Conservation (phyloP, 2,113 vertebrate species). For the Eretmochelys imbricata region DNA sequence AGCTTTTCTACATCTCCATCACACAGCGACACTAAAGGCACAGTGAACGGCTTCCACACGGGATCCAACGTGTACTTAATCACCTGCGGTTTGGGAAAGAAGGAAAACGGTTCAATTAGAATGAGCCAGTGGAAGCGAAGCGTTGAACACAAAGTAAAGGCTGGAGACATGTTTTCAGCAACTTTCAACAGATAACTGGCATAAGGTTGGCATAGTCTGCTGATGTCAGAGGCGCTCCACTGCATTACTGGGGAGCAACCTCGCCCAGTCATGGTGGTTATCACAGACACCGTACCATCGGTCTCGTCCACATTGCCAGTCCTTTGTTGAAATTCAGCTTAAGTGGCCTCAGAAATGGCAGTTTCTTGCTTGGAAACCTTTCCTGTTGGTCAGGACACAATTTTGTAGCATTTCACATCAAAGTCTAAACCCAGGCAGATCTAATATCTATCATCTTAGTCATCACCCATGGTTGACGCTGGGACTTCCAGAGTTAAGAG, state of each 20-base stretch:
- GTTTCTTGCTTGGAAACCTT: not conserved
- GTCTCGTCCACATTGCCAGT: not conserved
- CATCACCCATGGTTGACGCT: not conserved
- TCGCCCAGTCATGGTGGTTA: not conserved
- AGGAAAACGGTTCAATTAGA: accelerated
- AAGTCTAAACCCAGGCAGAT: not conserved
- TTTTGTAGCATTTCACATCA: not conserved
- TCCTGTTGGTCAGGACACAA: no score
- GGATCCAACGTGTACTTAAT: slow-evolving; percentile 98
- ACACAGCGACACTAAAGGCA: slow-evolving; percentile 94
- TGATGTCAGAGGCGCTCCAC: not conserved
- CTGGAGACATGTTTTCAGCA: accelerated
- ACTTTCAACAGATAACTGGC: not conserved
- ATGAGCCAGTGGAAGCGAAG: accelerated
- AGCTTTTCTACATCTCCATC: slow-evolving; percentile 93
- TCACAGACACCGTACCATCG: not conserved
- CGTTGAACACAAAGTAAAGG: not conserved
- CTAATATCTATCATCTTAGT: not conserved
- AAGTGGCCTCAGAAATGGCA: not conserved
- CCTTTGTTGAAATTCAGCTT: not conserved
- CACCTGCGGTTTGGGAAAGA: slow-evolving; percentile 79
- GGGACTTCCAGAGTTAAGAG: not conserved
- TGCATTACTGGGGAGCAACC: not conserved
- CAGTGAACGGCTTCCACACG: slow-evolving; percentile 93
- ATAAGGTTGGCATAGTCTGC: not conserved